Conservation (phyloP, 2,113 vertebrate species). For the Oxygymnocypris stewartii region DNA sequence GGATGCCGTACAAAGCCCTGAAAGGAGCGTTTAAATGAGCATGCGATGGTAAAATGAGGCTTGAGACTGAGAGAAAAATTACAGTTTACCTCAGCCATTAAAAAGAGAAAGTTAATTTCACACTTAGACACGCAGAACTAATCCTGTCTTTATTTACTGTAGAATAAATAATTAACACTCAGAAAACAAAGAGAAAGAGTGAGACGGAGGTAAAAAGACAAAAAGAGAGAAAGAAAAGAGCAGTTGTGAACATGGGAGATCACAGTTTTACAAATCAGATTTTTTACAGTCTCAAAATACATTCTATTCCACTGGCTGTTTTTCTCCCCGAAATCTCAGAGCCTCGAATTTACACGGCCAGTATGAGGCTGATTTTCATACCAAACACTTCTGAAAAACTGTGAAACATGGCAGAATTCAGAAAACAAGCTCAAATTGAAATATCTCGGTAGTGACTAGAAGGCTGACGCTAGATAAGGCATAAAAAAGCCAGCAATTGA, state of each 20-base stretch:
- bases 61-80: constrained; percentile 25
- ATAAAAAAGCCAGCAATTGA: background rate
- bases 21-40: constrained; percentile 24
- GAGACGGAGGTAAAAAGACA: background rate
- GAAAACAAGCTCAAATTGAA: background rate
- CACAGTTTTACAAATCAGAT: constrained; percentile 35
- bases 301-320: constrained; percentile 13
- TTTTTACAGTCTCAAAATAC: constrained; percentile 31
- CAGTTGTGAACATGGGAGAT: constrained; percentile 18
- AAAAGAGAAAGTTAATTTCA: constrained; percentile 37
- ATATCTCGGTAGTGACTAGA: background rate
- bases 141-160: constrained; percentile 46
- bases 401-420: background rate
- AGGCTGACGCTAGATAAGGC: background rate
- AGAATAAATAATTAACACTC: constrained; percentile 43
- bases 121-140: constrained; percentile 34
- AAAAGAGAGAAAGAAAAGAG: too few relatives aligned
- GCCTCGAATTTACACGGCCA: background rate
- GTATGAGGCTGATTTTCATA: background rate
- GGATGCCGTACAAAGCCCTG: background rate
- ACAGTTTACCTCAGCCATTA: constrained; percentile 13
- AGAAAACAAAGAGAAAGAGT: constrained; percentile 25
- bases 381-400: background rate
- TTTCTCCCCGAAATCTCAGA: constrained; percentile 24
- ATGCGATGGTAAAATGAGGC: constrained; percentile 34